Evolutionary conservation across 2,113 vertebrate species (phyloP).

Genomic region (Pluvianellus socialis): DNA sequence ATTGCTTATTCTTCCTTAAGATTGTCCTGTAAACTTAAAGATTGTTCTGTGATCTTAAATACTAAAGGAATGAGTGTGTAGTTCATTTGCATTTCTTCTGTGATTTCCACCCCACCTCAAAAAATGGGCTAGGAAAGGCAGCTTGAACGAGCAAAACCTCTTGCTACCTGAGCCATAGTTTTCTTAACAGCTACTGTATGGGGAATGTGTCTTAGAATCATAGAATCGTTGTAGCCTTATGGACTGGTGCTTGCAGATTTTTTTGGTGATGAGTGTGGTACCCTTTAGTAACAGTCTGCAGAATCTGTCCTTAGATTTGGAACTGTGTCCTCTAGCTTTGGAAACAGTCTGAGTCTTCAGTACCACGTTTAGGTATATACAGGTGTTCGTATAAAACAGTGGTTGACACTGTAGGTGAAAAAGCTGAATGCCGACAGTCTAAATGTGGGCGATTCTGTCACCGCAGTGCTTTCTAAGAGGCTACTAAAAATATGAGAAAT

Average conservation of each 20-base stretch:
- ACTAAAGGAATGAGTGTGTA: not conserved
- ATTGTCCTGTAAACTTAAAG: not conserved
- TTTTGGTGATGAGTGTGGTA: not conserved
- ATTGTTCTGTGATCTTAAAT: constrained; percentile 14
- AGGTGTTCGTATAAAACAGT: not conserved
- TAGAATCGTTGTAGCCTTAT: not conserved
- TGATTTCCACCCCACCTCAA: not conserved
- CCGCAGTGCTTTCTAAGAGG: not conserved
- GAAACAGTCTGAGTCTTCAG: not conserved
- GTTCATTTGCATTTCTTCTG: not conserved
- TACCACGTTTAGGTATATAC: not conserved
- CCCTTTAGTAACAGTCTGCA: not conserved
- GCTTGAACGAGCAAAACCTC: constrained; percentile 19
- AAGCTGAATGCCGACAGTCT: not conserved
- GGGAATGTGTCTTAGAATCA: not conserved
- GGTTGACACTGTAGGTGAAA: not conserved
- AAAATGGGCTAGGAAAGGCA: constrained; percentile 29
- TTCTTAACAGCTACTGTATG: constrained; percentile 22
- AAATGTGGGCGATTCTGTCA: not conserved
- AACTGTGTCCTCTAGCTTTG: not conserved
- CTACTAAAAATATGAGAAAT: not conserved
- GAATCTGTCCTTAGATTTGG: not conserved
- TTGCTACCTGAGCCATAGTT: constrained; percentile 64
- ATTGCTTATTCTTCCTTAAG: not conserved
- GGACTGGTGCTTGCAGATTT: not conserved